phyloP scores from a whole-genome alignment of 1,140 invertebrate species.

The Neotoxoptera formosana region DNA sequence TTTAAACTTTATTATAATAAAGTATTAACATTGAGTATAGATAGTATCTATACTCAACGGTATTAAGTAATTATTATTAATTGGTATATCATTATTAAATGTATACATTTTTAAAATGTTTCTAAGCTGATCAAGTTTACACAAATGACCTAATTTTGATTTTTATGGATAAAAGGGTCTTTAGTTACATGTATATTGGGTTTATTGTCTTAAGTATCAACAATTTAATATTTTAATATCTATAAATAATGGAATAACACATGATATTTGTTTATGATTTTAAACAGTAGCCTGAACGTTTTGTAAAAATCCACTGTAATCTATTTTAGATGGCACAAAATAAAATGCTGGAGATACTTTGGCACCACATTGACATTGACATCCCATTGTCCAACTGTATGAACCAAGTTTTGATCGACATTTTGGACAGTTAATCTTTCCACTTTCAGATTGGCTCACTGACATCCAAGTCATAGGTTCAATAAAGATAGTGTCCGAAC shows the following conservation, averaged over 20 bases:
- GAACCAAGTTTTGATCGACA: slow-evolving; percentile 81
- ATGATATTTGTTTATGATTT: slow-evolving; percentile 59
- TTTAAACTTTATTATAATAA: background rate
- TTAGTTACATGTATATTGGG: background rate
- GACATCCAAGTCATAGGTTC: slow-evolving; percentile 87
- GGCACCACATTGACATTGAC: slow-evolving; percentile 82
- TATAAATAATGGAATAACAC: background rate
- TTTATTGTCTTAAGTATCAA: slow-evolving; percentile 15
- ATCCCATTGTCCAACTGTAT: slow-evolving; percentile 85
- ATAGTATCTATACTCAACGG: too few relatives aligned
- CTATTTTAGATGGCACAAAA: slow-evolving; percentile 84
- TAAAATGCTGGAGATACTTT: slow-evolving; percentile 87
- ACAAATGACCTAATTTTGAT: background rate
- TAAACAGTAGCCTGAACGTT: slow-evolving; percentile 85
- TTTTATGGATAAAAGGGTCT: background rate
- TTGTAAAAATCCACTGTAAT: slow-evolving; percentile 84
- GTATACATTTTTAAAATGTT: background rate
- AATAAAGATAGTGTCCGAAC: slow-evolving; percentile 77
- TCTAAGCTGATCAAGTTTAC: background rate
- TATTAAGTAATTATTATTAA: background rate
- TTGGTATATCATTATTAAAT: background rate
- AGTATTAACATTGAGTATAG: too few relatives aligned
- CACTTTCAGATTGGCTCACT: slow-evolving; percentile 73
- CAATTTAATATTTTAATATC: background rate
- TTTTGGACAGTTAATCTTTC: slow-evolving; percentile 85